Evolutionary conservation across 2,888 invertebrate genomes (phyloP), one percentile per base, ranked within the genome.

Genomic region (Orgyia antiqua): DNA sequence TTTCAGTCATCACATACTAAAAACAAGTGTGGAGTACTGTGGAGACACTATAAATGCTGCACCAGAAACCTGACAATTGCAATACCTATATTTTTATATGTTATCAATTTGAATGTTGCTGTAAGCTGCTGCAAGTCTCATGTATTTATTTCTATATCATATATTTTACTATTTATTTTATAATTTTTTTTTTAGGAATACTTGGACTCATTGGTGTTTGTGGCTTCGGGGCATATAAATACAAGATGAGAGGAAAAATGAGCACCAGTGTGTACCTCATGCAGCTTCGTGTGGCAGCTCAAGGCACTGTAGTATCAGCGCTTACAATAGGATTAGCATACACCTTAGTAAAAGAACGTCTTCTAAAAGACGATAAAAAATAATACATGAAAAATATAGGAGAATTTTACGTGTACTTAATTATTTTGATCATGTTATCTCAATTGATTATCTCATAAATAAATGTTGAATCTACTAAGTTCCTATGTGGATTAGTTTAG

Each of bases 251-350:
- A 45, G 95, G 95, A 0, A 83, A 87, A 40, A 93, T 94, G 92
- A 93, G 93, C 52, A 90, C 94, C 1, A 94, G 95, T 46, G 90
- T 95, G 1, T 96, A 91, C 75, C 88, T 90, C 46, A 94, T 96
- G 92, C 94, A 95, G 57, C 87, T 95, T 10, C 89, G 96, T 75
- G 95, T 96, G 4, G 92, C 91, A 0, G 95, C 96, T 0, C 96
- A 96, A 68, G 93, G 94, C 12, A 91, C 93, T 2, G 93, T 94
- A 0, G 93, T 96, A 4, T 91, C 91, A 4, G 90, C 92, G 3
- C 84, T 96, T 30, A 92, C 93, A 1, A 40, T 92, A 28, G 95
- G 95, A 24, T 77, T 95, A 32, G 84, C 86, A 0, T 93, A 92
- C 56, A 87, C 88, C n/a, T 88, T 95, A 87, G 78, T 87, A 3